Base-by-base conservation (phyloP, 2,113 vertebrate species). In the Excalfactoria chinensis region DNA sequence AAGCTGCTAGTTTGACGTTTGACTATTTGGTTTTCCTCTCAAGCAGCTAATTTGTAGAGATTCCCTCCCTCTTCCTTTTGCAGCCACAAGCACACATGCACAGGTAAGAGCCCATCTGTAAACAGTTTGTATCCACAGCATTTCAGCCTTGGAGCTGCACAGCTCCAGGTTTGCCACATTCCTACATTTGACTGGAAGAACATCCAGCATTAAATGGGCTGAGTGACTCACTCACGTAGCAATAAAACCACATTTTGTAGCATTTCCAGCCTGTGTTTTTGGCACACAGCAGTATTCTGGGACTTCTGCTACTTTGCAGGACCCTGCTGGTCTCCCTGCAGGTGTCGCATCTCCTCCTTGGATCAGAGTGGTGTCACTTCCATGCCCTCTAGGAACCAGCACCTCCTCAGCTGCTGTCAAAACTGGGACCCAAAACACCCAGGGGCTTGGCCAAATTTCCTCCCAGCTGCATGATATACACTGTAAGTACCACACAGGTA, bases 1-100 rank as follows among this genome's bases (percentile, higher is more conserved):
- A 95, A 97, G 93, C 95, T 96, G 76, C 90, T 97, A 94, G 96
- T 97, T 96, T 96, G 89, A 94, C 87, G 96, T 97, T 96, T 96
- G 89, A 94, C 87, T 97, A 41, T 77, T 83, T 60, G 80, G 60
- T 64, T 88, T 91, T 83, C 95, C 95, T 96, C 88, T 95, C 94
- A 92, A 97, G 93, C 92, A 94, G 93, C 92, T 97, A 86, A 73
- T 94, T 89, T 93, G 88, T 89, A 95, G 83, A 94, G 34, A 90
- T 95, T 19, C 44, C 80, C 92, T 95, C 96, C 49, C 37, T 93
- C 58, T 67, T 78, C 68, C 68, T 89, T 66, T 86, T 34, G 86
- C 69, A 79, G 84, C 60, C 86, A 66, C 81, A 88, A 48, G 13
- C 12, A 37, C 70, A 49, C 17, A 6, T 6, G 21, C 37, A 63